Evolutionary conservation across 2,888 invertebrate species (phyloP).

Genomic region (Amaurobius ferox): DNA sequence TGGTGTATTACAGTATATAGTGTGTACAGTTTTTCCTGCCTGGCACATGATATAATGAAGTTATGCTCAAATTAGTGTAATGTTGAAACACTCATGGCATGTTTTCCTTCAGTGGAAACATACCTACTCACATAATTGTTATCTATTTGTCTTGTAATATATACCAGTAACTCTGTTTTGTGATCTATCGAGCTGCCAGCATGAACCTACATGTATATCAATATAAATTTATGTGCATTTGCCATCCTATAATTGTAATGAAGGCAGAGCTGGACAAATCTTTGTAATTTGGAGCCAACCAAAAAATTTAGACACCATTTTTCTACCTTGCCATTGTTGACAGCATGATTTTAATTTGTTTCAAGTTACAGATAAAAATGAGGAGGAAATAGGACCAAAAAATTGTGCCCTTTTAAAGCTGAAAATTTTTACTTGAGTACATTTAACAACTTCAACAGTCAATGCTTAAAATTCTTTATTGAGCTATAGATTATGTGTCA

Average conservation of each 20-base stretch:
- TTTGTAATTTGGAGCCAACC: no score
- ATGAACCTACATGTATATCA: conserved; percentile 55
- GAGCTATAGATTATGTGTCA: no score
- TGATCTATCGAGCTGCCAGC: conserved; percentile 57
- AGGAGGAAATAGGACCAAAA: no score
- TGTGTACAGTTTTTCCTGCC: conserved; percentile 53
- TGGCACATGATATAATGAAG: conserved; percentile 69
- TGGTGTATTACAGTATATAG: conserved; percentile 53
- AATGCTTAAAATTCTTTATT: no score
- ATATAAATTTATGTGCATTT: conserved; percentile 61
- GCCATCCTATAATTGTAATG: conserved; percentile 48
- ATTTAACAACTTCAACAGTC: no score
- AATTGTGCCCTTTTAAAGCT: no score
- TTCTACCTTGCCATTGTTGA: no score
- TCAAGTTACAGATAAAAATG: no score
- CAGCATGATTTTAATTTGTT: no score
- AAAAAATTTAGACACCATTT: no score
- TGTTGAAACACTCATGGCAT: conserved; percentile 56
- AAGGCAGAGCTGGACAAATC: no score
- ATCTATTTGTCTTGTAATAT: conserved; percentile 61
- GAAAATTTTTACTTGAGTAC: no score
- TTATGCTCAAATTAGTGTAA: conserved; percentile 72
- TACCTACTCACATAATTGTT: conserved; percentile 57
- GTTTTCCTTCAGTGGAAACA: conserved; percentile 45
- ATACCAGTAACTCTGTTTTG: conserved; percentile 56